Evolutionary conservation across 2,797 vertebrate species (phyloP), one percentile per base, ranked within the genome.

Genomic region (Anguilla pacifica): DNA sequence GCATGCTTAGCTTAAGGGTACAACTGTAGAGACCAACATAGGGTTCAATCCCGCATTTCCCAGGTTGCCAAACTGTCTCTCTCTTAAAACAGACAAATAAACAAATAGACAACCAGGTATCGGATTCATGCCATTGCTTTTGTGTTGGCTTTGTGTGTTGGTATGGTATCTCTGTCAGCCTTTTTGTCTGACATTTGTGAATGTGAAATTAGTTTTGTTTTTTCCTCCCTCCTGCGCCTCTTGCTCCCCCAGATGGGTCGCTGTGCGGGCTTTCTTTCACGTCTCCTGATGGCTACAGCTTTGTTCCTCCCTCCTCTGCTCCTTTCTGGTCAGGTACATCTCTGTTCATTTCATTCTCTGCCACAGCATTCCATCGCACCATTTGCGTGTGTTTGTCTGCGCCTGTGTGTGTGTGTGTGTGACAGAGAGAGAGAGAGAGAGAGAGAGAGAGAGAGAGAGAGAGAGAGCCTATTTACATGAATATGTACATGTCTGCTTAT

Each of bases 181-280:
- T 79, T 39, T 81, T 81, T 31, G 31, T 51, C 79, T 51, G 43
- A 25, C 3, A 19, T 85, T 31, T 64, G 55, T 22, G 49, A 31
- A 13, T 64, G 31, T 64, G 72, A 28, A 84, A 70, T 15, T 28
- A 46, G 59, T 64, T 70, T 49, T 84, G 28, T 84, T 46, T 57
- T 64, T 39, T 87, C 74, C 31, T 83, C 79, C 31, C 31, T 89
- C 89, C 83, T 87, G 85, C 57, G 61, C 55, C 90, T 89, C 85
- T 83, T 88, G 89, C 91, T 91, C 74, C 87, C 86, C 94, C 94
- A 99, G 98, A 96, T 95, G 96, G 97, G 94, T 96, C 98, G 95
- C 97, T 98, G 96, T 98, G 97, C 97, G 97, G 97, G 95, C 96
- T 99, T 96, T 97, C 98, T 98, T 96, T 99, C 96, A 96, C 98